Conservation (phyloP, 1,140 invertebrate genomes). For the Drosophila sechellia region DNA sequence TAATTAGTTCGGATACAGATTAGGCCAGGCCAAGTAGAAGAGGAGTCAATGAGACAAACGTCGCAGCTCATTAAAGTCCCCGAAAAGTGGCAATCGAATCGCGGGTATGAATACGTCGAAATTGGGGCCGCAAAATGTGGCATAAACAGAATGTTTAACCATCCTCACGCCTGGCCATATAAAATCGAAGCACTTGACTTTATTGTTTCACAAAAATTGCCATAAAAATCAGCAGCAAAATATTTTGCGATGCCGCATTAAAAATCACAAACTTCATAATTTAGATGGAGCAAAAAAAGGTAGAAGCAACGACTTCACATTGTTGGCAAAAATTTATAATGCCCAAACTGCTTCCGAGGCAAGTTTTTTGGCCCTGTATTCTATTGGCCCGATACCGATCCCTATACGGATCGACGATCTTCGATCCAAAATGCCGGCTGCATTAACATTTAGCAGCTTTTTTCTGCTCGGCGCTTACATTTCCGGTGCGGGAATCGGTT, state of each 20-base stretch:
- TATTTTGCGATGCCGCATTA: conserved; percentile 20
- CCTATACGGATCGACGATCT: not conserved
- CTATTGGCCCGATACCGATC: conserved; percentile 41
- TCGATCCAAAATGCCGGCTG: conserved; percentile 35
- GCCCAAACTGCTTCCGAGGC: conserved; percentile 41
- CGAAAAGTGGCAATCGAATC: conserved; percentile 25
- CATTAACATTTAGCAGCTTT: conserved; percentile 76
- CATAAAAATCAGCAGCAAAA: conserved; percentile 34
- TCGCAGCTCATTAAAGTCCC: conserved; percentile 47
- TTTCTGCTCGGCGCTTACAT: conserved; percentile 68
- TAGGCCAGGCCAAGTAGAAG: conserved; percentile 48
- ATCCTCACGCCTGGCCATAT: conserved; percentile 46
- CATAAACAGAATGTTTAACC: conserved; percentile 61
- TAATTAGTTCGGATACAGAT: conserved; percentile 77
- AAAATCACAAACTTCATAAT: conserved; percentile 65
- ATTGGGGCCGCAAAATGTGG: conserved; percentile 29
- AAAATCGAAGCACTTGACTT: conserved; percentile 61
- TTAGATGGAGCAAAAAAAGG: conserved; percentile 47
- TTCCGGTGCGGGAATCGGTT: conserved; percentile 69
- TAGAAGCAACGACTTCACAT: conserved; percentile 1
- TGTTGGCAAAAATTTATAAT: not conserved
- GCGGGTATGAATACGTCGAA: not conserved
- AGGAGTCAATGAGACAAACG: conserved; percentile 53
- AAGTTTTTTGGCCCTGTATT: conserved; percentile 36
- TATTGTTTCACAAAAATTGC: conserved; percentile 58